Conservation (phyloP, 2,113 vertebrate genomes). For the Chloebia gouldiae region DNA sequence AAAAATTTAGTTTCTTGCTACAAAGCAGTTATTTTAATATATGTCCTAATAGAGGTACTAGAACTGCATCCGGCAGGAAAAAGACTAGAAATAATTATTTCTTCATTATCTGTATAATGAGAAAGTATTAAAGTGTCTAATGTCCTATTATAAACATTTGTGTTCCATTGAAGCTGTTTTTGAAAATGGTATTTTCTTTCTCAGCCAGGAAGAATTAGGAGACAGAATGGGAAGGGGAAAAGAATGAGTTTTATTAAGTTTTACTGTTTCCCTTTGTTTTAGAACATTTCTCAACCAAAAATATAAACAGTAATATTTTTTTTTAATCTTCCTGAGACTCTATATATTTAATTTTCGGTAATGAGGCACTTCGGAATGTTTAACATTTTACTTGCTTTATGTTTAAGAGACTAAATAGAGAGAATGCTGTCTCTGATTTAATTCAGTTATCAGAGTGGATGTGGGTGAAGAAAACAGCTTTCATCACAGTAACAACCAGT, state of each 20-base stretch:
- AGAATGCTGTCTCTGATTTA: background rate
- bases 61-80: constrained; percentile 54
- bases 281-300: background rate
- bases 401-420: background rate
- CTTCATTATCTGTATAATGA: constrained; percentile 18
- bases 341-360: background rate
- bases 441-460: background rate
- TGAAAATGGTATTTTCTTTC: background rate
- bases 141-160: constrained; percentile 5
- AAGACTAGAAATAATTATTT: constrained; percentile 49
- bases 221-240: background rate
- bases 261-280: background rate
- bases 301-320: background rate
- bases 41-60: constrained; percentile 36
- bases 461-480: background rate
- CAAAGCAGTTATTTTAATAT: constrained; percentile 48
- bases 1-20: constrained; percentile 9
- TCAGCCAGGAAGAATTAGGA: background rate
- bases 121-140: constrained; percentile 41
- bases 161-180: background rate
- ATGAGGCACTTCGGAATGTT: background rate
- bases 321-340: background rate
- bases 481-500: background rate
- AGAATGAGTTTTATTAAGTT: background rate
- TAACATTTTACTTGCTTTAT: background rate